Evolutionary conservation across 2,888 invertebrate genomes (phyloP), one percentile per base, ranked within the genome.

Genomic region (Acleris laterana): DNA sequence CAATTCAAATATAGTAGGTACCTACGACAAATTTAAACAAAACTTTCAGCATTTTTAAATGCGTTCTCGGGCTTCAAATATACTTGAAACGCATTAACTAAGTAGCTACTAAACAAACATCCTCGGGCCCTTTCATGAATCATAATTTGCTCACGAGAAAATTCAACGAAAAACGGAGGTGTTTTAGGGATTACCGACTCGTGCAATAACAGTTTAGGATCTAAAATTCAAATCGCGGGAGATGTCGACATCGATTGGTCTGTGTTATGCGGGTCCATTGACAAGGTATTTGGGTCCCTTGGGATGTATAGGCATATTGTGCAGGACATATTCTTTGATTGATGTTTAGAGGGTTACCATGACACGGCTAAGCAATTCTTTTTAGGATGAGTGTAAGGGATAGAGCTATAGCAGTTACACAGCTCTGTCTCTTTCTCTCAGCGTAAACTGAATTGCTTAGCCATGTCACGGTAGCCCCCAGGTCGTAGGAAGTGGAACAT

Each of bases 141-240:
- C 61, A 62, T 62, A 66, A 61, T 62, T 66, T 66, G 20, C 19
- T 28, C 58, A 28, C 16, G 57, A 32, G 51, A 38, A 62, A 61
- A 48, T 66, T 51, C 46, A 19, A 2, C 28, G 50, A 57, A 66
- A 66, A 62, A 57, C 57, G 25, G 48, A 66, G 62, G 66, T 57
- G 56, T 48, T 19, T n/a, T n/a, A 50, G 46, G 57, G 56, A 62
- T 66, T 66, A 65, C 66, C n/a, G 61, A 51, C n/a, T 57, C 62
- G 55, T 66, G 44, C 51, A 56, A 66, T 62, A 66, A 66, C 66
- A 66, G 51, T 66, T 66, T 62, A 51, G 61, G 62, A 66, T 52
- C 61, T 51, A 50, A 66, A 66, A 66, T 62, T 66, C 66, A 66
- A 61, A 66, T 66, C 61, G 46, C 19, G 56, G 51, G 42, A 57